Evolutionary conservation across 2,797 vertebrate genomes (phyloP).

Genomic region (Oreochromis grahami): DNA sequence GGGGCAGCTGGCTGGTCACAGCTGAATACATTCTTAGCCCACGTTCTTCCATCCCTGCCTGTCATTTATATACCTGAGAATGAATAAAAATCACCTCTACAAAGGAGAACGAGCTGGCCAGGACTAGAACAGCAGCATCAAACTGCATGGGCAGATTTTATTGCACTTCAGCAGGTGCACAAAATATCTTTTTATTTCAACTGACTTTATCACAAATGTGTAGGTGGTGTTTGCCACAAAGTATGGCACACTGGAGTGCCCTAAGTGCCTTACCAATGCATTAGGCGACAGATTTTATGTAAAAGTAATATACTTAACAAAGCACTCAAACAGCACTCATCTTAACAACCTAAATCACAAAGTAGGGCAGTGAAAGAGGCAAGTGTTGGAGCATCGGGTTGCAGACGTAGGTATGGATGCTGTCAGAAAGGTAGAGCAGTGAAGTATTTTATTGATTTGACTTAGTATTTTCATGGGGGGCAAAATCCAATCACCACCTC

Average conservation of each 20-base stretch:
- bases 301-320: background rate
- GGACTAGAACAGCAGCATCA: background rate
- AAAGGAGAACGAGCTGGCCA: background rate
- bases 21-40: slow-evolving; percentile 11
- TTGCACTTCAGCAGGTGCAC: background rate
- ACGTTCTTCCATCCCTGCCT: background rate
- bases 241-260: background rate
- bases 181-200: background rate
- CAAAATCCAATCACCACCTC: no score
- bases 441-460: background rate
- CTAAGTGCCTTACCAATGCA: background rate
- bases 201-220: background rate
- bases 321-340: background rate
- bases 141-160: background rate
- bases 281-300: background rate
- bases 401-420: background rate
- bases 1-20: slow-evolving; percentile 23
- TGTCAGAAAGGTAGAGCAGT: background rate
- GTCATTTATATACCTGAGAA: background rate
- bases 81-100: background rate
- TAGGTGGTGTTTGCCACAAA: background rate
- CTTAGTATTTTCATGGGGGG: background rate
- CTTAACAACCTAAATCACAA: background rate
- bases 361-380: background rate
- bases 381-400: background rate